Percentiles rank a stretch among this genome's conserved stretches.
These are phyloP conservation scores for Hephaestus fuliginosus DNA, from an alignment of 2,797 vertebrate genomes.

Conservation along the genomic window DNA sequence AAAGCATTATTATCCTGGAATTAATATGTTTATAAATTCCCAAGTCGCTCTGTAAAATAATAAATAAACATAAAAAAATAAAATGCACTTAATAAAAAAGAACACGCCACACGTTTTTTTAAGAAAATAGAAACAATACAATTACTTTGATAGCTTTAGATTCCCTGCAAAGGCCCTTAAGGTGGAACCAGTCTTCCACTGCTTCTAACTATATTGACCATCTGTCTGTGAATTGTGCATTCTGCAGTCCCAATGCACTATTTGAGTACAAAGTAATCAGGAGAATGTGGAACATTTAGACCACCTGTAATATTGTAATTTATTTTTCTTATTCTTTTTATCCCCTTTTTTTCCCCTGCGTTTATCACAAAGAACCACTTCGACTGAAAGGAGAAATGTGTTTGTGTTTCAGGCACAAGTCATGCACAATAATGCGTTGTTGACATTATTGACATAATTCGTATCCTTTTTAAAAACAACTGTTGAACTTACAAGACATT, in stretches of 20 bases:
- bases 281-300: slow-evolving; percentile 8
- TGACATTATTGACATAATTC: neutral
- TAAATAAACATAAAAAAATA: no score
- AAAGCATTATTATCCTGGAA: neutral
- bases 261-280: slow-evolving; percentile 24
- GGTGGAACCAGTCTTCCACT: slow-evolving; percentile 5
- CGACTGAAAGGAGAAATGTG: neutral
- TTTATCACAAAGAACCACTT: neutral
- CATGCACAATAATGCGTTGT: neutral
- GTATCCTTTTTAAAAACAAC: no score
- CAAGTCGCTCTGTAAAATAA: neutral
- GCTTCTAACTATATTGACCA: slow-evolving; percentile 37
- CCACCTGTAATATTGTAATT: slow-evolving; percentile 2
- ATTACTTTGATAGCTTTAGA: slow-evolving; percentile 14
- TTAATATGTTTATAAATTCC: neutral
- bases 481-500: neutral
- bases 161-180: slow-evolving; percentile 8
- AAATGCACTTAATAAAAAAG: neutral
- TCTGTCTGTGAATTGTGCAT: slow-evolving; percentile 40
- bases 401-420: neutral
- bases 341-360: neutral
- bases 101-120: neutral
- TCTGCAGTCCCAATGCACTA: slow-evolving; percentile 13
- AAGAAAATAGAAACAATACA: neutral
- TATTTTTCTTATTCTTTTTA: no score